Percentiles rank a stretch among this genome's conserved stretches.
phyloP scores from a whole-genome alignment of 2,113 vertebrate species.

The Corythornis vintsioides region DNA sequence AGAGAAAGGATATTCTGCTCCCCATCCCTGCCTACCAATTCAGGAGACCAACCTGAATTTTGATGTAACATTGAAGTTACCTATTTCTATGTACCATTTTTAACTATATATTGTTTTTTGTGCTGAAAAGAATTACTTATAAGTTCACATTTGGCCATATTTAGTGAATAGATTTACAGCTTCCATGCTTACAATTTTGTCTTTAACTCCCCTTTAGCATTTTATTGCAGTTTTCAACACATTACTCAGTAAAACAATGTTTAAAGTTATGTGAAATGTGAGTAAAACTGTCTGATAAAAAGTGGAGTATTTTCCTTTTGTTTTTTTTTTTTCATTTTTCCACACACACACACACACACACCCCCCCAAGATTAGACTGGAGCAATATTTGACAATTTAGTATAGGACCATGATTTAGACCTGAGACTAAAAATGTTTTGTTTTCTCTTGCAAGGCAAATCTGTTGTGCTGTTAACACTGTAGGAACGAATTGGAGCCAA shows the following conservation, averaged over 20 bases:
- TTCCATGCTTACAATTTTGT: not conserved
- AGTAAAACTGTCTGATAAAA: not conserved
- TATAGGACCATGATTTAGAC: not conserved
- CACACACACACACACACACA: accelerated
- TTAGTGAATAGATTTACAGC: not conserved
- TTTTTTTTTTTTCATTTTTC: too few species aligned
- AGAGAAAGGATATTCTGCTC: too few species aligned
- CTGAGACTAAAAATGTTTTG: not conserved
- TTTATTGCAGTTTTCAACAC: not conserved
- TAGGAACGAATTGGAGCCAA: not conserved
- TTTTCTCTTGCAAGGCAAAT: not conserved
- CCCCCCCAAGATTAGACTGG: not conserved
- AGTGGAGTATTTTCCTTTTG: accelerated
- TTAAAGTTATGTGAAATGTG: not conserved
- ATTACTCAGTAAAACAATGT: not conserved
- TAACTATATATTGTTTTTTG: not conserved
- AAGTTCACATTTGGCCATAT: not conserved
- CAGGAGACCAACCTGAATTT: not conserved
- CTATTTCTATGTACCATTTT: not conserved
- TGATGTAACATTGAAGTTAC: not conserved
- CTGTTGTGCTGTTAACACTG: not conserved
- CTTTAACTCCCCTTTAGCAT: not conserved
- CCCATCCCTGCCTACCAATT: too few species aligned
- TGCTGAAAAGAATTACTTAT: not conserved
- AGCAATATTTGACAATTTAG: not conserved